Evolutionary conservation across 1,140 invertebrate species (phyloP).

Genomic region (Stenopsyche tienmushanensis): DNA sequence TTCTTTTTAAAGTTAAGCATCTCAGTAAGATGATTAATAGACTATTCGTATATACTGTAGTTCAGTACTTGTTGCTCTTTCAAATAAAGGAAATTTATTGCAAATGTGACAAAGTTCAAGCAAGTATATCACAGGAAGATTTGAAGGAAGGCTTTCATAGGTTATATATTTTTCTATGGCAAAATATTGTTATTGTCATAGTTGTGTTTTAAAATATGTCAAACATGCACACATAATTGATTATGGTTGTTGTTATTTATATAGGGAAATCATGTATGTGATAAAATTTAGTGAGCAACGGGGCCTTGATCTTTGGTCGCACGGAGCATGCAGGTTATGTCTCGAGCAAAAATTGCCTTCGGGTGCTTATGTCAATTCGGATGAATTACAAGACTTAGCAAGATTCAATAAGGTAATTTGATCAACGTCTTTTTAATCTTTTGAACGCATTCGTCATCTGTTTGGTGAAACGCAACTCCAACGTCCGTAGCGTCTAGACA

Average conservation of each 20-base stretch:
- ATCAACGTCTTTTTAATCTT: no score
- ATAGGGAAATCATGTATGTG: conserved; percentile 47
- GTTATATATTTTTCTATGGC: conserved; percentile 24
- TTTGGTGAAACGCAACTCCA: no score
- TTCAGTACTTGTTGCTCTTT: no score
- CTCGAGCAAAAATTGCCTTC: conserved; percentile 40
- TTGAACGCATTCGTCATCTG: no score
- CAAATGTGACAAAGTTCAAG: conserved; percentile 32
- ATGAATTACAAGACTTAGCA: conserved; percentile 36
- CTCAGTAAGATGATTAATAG: no score
- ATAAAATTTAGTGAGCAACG: conserved; percentile 42
- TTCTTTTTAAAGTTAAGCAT: no score
- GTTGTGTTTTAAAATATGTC: conserved; percentile 6
- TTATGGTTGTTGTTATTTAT: conserved; percentile 32
- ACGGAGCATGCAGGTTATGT: conserved; percentile 42
- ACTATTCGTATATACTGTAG: no score
- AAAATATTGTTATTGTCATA: not conserved
- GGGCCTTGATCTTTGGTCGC: conserved; percentile 37
- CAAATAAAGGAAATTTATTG: not conserved
- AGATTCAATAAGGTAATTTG: conserved; percentile 34
- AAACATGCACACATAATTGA: no score
- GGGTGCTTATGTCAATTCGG: conserved; percentile 35
- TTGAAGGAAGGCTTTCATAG: conserved; percentile 50
- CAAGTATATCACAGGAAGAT: conserved; percentile 43
- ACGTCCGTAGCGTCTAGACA: no score